Evolutionary conservation across 2,888 invertebrate species (phyloP).

Genomic region (Amphimallon solstitiale): DNA sequence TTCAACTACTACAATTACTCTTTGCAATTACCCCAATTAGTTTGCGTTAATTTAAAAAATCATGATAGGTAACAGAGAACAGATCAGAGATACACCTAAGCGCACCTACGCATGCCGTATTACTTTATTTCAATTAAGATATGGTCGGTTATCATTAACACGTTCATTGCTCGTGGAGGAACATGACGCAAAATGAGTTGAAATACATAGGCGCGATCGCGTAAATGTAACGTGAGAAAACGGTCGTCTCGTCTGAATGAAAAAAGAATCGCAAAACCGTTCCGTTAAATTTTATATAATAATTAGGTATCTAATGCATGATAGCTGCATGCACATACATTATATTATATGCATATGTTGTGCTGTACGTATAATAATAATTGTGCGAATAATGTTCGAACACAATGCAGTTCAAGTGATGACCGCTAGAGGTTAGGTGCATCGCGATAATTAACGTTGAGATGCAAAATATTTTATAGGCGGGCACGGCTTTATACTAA

Average conservation of each 20-base stretch:
- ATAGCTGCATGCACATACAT: conserved; percentile 1
- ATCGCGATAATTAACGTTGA: conserved; percentile 39
- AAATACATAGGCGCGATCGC: background rate
- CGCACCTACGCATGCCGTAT: conserved; percentile 13
- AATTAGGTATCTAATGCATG: conserved; percentile 12
- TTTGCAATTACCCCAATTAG: conserved; percentile 30
- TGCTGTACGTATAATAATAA: conserved; percentile 29
- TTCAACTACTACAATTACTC: conserved; percentile 20
- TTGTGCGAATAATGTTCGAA: conserved; percentile 32
- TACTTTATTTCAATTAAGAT: conserved; percentile 23
- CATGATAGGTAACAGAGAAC: conserved; percentile 15
- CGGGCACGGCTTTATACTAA: conserved; percentile 32
- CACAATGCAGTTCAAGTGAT: conserved; percentile 41
- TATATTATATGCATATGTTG: conserved; percentile 15
- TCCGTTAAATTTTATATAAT: conserved; percentile 37
- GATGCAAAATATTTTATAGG: conserved; percentile 36
- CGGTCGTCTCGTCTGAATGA: conserved; percentile 1
- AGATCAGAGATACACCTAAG: conserved; percentile 15
- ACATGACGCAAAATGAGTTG: background rate
- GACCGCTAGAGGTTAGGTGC: conserved; percentile 42
- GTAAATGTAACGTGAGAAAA: conserved; percentile 38
- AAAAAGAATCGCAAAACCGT: conserved; percentile 18
- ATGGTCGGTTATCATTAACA: conserved; percentile 7
- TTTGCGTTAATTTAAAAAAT: conserved; percentile 11
- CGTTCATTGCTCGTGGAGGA: background rate